Base-by-base conservation (phyloP, 2,888 invertebrate species). In the Sarcophaga variegata region DNA sequence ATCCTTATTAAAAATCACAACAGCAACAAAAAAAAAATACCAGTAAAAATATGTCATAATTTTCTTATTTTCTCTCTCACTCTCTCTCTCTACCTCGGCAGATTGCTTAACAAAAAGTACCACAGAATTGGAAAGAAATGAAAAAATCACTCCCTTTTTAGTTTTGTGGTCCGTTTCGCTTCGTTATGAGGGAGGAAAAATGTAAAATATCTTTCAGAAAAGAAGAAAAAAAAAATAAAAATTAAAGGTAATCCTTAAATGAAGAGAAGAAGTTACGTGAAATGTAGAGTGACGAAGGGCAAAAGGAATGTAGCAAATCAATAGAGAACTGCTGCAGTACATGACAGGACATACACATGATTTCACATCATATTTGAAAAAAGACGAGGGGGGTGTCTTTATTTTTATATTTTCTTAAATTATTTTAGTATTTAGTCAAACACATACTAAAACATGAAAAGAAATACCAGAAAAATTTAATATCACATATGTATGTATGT, bases 1-100 rank as follows among this genome's bases (percentile, higher is more conserved):
- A 87, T 82, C 71, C 79, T 62, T 84, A 84, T 84, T 81, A 84
- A 87, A 87, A 87, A 84, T 84, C 84, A 79, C 54, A 54, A 54
- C 17, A 54, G 17, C 17, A 54, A 54, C 12, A 14, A 17, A 5
- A 54, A 54, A 54, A 54, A 54, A 17, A 54, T 2, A 54, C 12
- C 14, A 3, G 11, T 76, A 49, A 81, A 87, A 84, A 82, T 79
- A 87, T 87, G 87, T 82, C 84, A 87, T 80, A 79, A 76, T 87
- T 84, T 84, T 84, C 62, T 76, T 74, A 70, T 75, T 69, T 79
- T 64, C 27, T 63, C 17, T 12, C 47, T 75, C 37, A 10, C 37
- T 37, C 37, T 37, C 37, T 37, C 8, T 37, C 37, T 37, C 0
- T 37, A 6, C 6, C 6, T 45, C 6, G n/a, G 2, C 11, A 67